A percentile compares a stretch with the other conserved stretches of the same genome.
Conservation (phyloP, 2,113 vertebrate genomes). For the Dendrocopos noguchii region DNA sequence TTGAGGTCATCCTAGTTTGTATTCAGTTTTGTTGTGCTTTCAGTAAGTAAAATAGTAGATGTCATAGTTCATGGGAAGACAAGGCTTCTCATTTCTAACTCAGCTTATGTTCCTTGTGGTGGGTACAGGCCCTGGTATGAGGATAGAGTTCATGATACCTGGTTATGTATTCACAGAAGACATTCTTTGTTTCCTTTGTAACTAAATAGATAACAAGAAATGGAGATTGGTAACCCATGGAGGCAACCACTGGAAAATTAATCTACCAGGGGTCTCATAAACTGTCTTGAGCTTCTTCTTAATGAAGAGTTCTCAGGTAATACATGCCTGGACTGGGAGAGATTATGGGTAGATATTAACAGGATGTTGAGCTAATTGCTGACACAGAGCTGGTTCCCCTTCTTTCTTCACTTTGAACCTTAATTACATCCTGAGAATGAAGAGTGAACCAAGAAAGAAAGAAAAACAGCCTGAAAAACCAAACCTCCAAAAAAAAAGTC, state of each 20-base stretch:
- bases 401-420: conserved; percentile 21
- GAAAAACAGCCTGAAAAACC: not conserved
- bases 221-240: not conserved
- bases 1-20: not conserved
- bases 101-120: not conserved
- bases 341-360: conserved; percentile 25
- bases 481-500: not conserved
- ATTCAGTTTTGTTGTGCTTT: not conserved
- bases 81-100: not conserved
- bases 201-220: not conserved
- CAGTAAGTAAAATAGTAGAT: not conserved
- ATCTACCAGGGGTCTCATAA: conserved; percentile 11
- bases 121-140: not conserved
- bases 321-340: conserved; percentile 1
- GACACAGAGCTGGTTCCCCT: not conserved
- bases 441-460: not conserved
- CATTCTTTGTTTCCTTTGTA: not conserved
- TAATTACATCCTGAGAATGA: not conserved
- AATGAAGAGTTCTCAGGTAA: not conserved
- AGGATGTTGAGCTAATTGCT: not conserved
- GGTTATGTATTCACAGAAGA: not conserved
- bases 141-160: not conserved
- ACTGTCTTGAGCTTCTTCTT: not conserved
- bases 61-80: not conserved
- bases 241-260: conserved; percentile 35